Evolutionary conservation across 2,797 vertebrate genomes (phyloP), one percentile per base, ranked within the genome.

Genomic region (Pangasius djambal): DNA sequence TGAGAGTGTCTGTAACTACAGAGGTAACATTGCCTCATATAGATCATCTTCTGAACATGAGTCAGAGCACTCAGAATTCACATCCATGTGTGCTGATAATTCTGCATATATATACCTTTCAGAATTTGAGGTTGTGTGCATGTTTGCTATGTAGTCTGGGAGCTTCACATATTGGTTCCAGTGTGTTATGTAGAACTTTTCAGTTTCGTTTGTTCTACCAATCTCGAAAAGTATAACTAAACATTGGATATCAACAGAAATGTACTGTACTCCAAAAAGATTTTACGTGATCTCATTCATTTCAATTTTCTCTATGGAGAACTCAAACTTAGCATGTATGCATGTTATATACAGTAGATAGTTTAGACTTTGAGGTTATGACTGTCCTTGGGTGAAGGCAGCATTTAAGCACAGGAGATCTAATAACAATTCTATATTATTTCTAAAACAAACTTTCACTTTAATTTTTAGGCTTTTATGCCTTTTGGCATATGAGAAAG

Each of bases 341-440:
- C 22, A 55, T 78, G 15, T 55, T 20, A 31, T 79, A 22, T 61
- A 40, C 12, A 40, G 18, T 20, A 6, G n/a, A 81, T 81, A 59
- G 55, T 82, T 61, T 28, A 61, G 12, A 3, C 37, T 0, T 83
- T 44, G 44, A 50, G 28, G 12, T 65, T 67, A 50, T 48, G 13
- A 40, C 34, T 28, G 20, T 63, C 22, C 37, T 63, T 63, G 88
- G 89, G 88, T 89, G 92, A 89, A 91, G 88, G 86, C 25, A 72
- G 55, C 44, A 40, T 69, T 86, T 88, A 89, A 90, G 90, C 90
- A 91, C 86, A 75, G 93, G 89, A 93, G 88, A 91, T 92, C 93
- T 92, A 94, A 92, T 94, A 34, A 85, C 6, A 48, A 89, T 72
- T 82, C 78, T 63, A 86, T 78, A 86, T 92, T 31, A 83, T 89